These are phyloP conservation scores for Hemichromis elongatus DNA, from an alignment of 2,113 vertebrate species.

Conservation along the genomic window DNA sequence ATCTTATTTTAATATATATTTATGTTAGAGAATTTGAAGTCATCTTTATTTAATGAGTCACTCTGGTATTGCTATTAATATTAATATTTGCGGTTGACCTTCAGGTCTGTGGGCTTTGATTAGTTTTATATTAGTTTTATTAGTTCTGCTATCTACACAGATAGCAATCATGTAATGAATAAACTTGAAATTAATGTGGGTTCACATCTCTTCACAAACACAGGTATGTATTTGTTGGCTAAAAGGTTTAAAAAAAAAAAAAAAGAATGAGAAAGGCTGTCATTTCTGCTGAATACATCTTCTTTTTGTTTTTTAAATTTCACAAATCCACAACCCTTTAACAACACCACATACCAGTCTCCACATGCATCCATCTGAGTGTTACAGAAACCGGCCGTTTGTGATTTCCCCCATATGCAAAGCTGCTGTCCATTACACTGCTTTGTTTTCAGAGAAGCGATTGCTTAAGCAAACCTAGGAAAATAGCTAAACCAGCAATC, in stretches of 20 bases:
- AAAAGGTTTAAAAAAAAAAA: not conserved
- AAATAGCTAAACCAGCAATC: conserved; percentile 49
- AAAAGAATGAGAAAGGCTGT: not conserved
- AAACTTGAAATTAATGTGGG: not conserved
- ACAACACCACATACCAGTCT: not conserved
- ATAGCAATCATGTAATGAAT: not conserved
- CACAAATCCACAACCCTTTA: not conserved
- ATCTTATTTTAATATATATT: not conserved
- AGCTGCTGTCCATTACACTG: conserved; percentile 53
- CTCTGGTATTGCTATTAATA: not conserved
- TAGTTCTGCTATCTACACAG: not conserved
- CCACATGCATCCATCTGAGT: not conserved
- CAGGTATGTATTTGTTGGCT: not conserved
- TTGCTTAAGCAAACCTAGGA: conserved; percentile 63
- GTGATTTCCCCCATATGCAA: conserved; percentile 66
- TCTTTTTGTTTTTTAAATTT: not conserved
- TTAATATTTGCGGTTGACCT: not conserved
- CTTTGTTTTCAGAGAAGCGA: conserved; percentile 57
- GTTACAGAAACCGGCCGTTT: conserved; percentile 54
- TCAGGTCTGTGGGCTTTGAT: not conserved
- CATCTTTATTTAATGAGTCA: not conserved
- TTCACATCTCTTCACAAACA: not conserved
- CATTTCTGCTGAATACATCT: not conserved
- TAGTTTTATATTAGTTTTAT: not conserved
- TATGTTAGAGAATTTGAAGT: not conserved